Conservation (phyloP, 2,113 vertebrate species). For the Sakesphorus luctuosus region DNA sequence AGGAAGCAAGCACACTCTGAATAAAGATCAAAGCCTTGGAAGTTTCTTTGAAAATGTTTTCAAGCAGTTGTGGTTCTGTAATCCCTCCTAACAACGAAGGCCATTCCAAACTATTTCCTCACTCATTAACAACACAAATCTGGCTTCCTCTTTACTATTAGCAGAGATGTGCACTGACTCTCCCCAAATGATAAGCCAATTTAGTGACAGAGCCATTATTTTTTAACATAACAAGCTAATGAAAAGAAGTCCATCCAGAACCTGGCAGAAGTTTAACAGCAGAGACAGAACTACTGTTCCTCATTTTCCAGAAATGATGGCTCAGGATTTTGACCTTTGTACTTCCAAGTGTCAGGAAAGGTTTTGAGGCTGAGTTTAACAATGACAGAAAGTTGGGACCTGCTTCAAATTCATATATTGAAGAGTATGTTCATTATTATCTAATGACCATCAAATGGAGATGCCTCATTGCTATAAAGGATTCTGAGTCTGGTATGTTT, state of each 20-base stretch:
- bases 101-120: slow-evolving; percentile 25
- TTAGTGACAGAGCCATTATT: neutral
- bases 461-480: neutral
- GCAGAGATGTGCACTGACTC: neutral
- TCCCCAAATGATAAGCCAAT: neutral
- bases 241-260: neutral
- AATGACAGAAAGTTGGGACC: neutral
- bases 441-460: neutral
- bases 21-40: slow-evolving; percentile 45
- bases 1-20: slow-evolving; percentile 18
- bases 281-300: neutral
- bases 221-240: neutral
- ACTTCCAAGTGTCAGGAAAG: neutral
- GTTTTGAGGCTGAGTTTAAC: neutral
- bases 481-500: neutral
- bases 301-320: neutral
- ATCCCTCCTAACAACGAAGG: neutral
- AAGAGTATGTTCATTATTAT: neutral
- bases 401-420: neutral
- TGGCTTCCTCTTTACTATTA: neutral
- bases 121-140: neutral
- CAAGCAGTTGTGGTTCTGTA: slow-evolving; percentile 24
- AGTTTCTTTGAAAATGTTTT: slow-evolving; percentile 53
- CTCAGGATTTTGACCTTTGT: neutral
- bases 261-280: neutral